A percentile compares a stretch with the other conserved stretches of the same genome.
phyloP scores from a whole-genome alignment of 2,113 vertebrate species.

The Serilophus lunatus region DNA sequence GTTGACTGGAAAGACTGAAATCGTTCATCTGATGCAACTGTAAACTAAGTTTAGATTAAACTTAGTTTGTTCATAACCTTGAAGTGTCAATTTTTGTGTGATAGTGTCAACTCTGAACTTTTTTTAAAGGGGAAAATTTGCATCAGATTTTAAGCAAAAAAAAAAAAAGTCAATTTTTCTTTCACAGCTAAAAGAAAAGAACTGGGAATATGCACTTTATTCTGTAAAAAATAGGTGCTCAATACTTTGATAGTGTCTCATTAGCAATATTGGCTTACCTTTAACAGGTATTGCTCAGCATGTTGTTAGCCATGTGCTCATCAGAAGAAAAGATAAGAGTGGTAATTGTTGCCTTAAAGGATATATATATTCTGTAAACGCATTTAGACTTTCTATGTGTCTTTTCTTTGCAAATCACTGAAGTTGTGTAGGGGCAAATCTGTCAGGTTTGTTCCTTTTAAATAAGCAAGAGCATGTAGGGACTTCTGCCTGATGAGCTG shows the following conservation, averaged over 20 bases:
- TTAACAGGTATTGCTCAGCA: not conserved
- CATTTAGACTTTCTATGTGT: not conserved
- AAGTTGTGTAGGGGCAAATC: not conserved
- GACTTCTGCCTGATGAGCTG: not conserved
- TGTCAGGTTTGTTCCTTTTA: not conserved
- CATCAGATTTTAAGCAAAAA: not conserved
- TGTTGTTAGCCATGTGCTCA: not conserved
- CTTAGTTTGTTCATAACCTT: constrained; percentile 22
- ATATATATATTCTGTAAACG: not conserved
- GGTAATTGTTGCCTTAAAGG: not conserved
- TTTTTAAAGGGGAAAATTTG: not conserved
- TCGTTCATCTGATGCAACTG: constrained; percentile 19
- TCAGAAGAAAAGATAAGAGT: not conserved
- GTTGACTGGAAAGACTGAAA: constrained; percentile 2
- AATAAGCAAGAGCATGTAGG: not conserved
- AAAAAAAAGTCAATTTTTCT: not conserved
- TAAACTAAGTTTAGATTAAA: constrained; percentile 60
- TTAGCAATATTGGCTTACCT: not conserved
- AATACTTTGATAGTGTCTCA: not conserved
- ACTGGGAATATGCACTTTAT: not conserved
- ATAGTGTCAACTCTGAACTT: not conserved
- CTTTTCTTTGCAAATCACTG: not conserved
- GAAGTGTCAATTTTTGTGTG: constrained; percentile 27
- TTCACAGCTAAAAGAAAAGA: not conserved
- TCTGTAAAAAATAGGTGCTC: not conserved